phyloP scores from a whole-genome alignment of 2,888 invertebrate genomes.

The Pharmacophagus antenor region DNA sequence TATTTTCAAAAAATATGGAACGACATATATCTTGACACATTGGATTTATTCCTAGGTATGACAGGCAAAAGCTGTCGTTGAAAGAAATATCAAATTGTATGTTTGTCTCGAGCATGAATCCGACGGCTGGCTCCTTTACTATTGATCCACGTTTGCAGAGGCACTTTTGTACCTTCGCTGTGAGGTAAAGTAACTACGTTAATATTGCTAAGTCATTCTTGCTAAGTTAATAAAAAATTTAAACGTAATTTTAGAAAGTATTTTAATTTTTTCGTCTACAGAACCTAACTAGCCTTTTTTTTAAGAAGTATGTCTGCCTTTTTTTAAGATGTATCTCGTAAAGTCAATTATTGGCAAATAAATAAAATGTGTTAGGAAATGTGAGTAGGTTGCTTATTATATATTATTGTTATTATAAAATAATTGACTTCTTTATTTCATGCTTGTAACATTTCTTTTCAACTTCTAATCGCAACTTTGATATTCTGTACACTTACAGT shows the following conservation, averaged over 20 bases:
- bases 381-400: too few species aligned
- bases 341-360: too few species aligned
- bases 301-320: too few species aligned
- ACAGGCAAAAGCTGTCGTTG: slow-evolving; percentile 89
- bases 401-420: too few species aligned
- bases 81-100: slow-evolving; percentile 97
- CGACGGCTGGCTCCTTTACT: slow-evolving; percentile 96
- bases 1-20: too few species aligned
- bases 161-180: slow-evolving; percentile 92
- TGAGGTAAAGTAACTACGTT: slow-evolving; percentile 76
- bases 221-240: too few species aligned
- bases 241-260: too few species aligned
- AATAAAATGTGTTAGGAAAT: too few species aligned
- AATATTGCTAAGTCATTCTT: not conserved
- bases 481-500: slow-evolving; percentile 69
- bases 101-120: slow-evolving; percentile 98
- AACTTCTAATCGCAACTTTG: too few species aligned
- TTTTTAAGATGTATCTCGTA: too few species aligned
- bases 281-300: not conserved
- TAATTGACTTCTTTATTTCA: too few species aligned
- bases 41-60: slow-evolving; percentile 82
- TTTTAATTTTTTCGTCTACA: not conserved
- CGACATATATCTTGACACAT: not conserved
- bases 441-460: too few species aligned
- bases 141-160: slow-evolving; percentile 94